Conservation (phyloP, 1,140 invertebrate genomes). For the Caenorhabditis brenneri region DNA sequence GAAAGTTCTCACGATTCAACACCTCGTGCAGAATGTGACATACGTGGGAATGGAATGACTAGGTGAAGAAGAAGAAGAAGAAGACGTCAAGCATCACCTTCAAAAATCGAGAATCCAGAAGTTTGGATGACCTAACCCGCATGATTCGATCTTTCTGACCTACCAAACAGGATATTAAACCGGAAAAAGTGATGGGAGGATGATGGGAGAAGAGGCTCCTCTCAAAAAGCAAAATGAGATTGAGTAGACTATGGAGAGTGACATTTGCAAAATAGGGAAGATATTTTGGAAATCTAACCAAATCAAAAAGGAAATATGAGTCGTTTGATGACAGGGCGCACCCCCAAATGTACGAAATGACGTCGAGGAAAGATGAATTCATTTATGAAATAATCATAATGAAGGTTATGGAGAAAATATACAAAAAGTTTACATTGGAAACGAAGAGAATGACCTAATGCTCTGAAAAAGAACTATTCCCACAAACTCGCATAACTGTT, state of each 20-base stretch:
- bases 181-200: not conserved
- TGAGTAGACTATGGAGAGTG: not conserved
- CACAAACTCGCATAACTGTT: no score
- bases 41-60: conserved; percentile 6
- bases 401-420: not conserved
- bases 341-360: conserved; percentile 1
- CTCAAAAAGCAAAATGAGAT: not conserved
- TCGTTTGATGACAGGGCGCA: not conserved
- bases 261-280: not conserved
- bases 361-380: no score
- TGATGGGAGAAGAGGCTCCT: no score
- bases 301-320: conserved; percentile 40
- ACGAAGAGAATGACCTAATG: not conserved
- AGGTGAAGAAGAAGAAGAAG: no score
- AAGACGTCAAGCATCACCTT: conserved; percentile 10
- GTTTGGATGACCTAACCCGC: not conserved
- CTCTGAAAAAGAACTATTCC: no score
- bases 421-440: not conserved
- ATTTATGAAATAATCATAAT: not conserved
- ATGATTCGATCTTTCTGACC: not conserved
- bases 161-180: not conserved
- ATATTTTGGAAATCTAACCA: conserved; percentile 15
- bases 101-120: not conserved
- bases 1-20: conserved; percentile 12
- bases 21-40: conserved; percentile 10